Evolutionary conservation across 2,113 vertebrate genomes (phyloP), one percentile per base, ranked within the genome.

Genomic region (Galbula dea): DNA sequence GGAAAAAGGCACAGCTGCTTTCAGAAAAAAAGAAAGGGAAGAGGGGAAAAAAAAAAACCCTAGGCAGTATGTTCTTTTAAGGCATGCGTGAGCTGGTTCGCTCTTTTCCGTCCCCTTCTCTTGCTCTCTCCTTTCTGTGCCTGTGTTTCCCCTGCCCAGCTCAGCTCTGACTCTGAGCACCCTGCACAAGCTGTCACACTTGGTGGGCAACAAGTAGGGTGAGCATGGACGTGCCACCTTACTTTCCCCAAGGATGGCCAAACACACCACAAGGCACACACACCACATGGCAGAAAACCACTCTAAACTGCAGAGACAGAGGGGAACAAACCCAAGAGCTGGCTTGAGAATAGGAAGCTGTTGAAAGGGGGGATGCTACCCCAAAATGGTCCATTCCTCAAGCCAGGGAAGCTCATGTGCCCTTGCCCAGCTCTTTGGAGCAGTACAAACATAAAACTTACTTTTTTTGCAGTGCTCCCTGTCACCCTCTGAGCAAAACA

Each of bases 1-100:
- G 96, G 94, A 80, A 97, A 96, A 97, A 97, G 96, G 96, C 95
- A 95, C 94, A 93, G 95, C 95, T 97, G 96, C 96, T 95, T 97
- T 88, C 45, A 96, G 95, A 69, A 69, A 63, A 83, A 87, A 96
- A 88, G 62, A 36, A 85, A 94, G 86, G 52, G 72, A 82, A 49
- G 61, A 39, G 30, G 41, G 61, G 16, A 59, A 69, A 37, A 83
- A 93, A 90, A 69, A 67, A 63, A 48, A 84, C 48, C 87, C 94
- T 90, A 72, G 72, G 96, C 95, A 96, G 80, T 36, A 45, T 80
- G 86, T 86, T 96, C 93, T 96, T 96, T 87, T 69, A 95, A 89
- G 85, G 91, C 16, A 10, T 10, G 51, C 4, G 29, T 81, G 76
- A 71, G 82, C 67, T 91, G 39, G 0, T 23, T 84, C 14, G 2